A percentile compares a stretch with the other conserved stretches of the same genome.
phyloP scores from a whole-genome alignment of 1,140 invertebrate genomes.

The Probaryconus sp. region DNA sequence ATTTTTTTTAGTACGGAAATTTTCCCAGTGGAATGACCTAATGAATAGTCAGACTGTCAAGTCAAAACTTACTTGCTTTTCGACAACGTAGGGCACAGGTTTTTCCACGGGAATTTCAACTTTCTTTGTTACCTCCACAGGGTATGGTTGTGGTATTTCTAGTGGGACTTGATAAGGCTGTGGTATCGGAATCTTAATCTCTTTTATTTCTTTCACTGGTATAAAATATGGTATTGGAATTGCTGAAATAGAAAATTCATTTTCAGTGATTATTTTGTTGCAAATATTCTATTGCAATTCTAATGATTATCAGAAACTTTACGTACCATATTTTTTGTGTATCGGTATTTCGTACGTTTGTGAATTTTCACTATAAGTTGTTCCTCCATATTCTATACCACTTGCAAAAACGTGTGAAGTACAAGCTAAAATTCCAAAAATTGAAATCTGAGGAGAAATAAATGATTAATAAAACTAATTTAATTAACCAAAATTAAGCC shows the following conservation, averaged over 20 bases:
- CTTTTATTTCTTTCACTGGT: constrained; percentile 85
- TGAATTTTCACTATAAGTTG: constrained; percentile 75
- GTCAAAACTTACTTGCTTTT: constrained; percentile 79
- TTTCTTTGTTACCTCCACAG: constrained; percentile 86
- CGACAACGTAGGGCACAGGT: constrained; percentile 85
- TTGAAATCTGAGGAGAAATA: constrained; percentile 65
- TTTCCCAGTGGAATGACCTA: too few species aligned
- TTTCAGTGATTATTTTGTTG: not conserved
- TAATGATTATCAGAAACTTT: not conserved
- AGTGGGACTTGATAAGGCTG: constrained; percentile 86
- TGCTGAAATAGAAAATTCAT: constrained; percentile 72
- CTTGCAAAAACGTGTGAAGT: constrained; percentile 53
- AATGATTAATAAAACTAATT: constrained; percentile 17
- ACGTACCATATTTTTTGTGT: constrained; percentile 83
- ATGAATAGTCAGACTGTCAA: too few species aligned
- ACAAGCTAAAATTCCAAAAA: constrained; percentile 52
- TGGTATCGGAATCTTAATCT: constrained; percentile 85
- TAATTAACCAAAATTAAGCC: constrained; percentile 1
- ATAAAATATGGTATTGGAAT: constrained; percentile 87
- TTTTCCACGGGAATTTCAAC: constrained; percentile 83
- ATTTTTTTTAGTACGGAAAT: too few species aligned
- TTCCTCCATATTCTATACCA: constrained; percentile 59
- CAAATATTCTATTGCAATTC: not conserved
- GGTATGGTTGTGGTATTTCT: constrained; percentile 85
- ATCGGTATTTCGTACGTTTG: constrained; percentile 85